These are phyloP conservation scores for Genyomyrus donnyi DNA, from an alignment of 2,113 vertebrate species.

Conservation along the genomic window DNA sequence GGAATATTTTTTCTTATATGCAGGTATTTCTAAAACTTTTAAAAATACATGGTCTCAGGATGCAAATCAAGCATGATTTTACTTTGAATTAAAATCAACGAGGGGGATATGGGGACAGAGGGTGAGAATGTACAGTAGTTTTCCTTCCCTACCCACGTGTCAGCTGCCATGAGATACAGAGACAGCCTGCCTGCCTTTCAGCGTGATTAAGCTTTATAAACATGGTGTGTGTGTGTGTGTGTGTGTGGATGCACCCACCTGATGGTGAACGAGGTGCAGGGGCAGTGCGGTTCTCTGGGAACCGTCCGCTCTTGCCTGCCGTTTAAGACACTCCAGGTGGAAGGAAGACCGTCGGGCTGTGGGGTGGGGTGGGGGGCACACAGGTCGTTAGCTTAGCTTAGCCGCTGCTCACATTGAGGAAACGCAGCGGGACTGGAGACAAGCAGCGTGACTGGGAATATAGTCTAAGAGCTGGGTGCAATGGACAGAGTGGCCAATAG, in stretches of 20 bases:
- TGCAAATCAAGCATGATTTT: not conserved
- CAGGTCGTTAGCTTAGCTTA: not conserved
- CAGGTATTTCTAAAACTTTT: not conserved
- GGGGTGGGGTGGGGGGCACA: not conserved
- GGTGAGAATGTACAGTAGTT: not conserved
- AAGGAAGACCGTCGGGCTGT: conserved; percentile 90
- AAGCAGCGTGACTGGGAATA: not conserved
- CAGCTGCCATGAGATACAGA: not conserved
- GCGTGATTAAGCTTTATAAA: not conserved
- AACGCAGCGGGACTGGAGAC: not conserved
- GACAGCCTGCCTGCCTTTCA: not conserved
- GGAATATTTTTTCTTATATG: not conserved
- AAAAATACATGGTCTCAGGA: not conserved
- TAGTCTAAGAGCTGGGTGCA: not conserved
- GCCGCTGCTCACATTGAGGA: not conserved
- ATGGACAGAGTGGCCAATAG: not conserved
- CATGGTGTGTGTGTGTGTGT: not conserved
- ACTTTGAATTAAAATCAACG: not conserved
- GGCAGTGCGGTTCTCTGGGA: conserved; percentile 87
- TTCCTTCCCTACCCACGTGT: not conserved
- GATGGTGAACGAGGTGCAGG: conserved; percentile 88
- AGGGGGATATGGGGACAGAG: not conserved
- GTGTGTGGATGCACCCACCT: conserved; percentile 58
- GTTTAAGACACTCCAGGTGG: conserved; percentile 90
- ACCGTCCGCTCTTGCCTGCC: conserved; percentile 75